Percentiles rank a stretch among this genome's conserved stretches.
Conservation (phyloP, 2,113 vertebrate species). For the Picathartes gymnocephalus region DNA sequence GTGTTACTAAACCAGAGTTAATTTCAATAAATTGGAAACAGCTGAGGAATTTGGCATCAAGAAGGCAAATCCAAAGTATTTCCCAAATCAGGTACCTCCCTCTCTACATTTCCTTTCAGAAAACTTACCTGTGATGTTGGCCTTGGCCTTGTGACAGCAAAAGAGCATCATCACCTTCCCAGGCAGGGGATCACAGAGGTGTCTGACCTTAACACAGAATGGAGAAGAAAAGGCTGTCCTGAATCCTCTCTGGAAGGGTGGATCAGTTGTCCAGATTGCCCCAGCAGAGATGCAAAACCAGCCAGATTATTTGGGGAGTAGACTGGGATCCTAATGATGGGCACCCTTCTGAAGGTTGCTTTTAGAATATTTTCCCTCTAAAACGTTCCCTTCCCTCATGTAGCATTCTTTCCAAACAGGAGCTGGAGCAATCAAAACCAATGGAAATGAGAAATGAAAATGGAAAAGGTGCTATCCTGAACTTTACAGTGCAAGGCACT, state of each 20-base stretch:
- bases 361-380: neutral
- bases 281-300: neutral
- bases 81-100: neutral
- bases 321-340: neutral
- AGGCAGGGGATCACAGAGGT: neutral
- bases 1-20: neutral
- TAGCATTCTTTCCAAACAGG: neutral
- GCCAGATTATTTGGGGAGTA: neutral
- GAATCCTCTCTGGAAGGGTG: neutral
- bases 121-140: conserved; percentile 29
- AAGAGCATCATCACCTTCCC: conserved; percentile 25
- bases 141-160: conserved; percentile 40
- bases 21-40: neutral
- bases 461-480: neutral
- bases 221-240: neutral
- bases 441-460: neutral
- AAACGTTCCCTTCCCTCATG: rapidly evolving
- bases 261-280: neutral
- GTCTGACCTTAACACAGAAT: conserved; percentile 23
- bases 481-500: neutral
- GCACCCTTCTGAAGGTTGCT: neutral
- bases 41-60: neutral
- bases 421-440: neutral
- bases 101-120: neutral
- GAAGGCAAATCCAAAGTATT: neutral